phyloP scores from a whole-genome alignment of 2,797 vertebrate species.

The Botia almorhae region DNA sequence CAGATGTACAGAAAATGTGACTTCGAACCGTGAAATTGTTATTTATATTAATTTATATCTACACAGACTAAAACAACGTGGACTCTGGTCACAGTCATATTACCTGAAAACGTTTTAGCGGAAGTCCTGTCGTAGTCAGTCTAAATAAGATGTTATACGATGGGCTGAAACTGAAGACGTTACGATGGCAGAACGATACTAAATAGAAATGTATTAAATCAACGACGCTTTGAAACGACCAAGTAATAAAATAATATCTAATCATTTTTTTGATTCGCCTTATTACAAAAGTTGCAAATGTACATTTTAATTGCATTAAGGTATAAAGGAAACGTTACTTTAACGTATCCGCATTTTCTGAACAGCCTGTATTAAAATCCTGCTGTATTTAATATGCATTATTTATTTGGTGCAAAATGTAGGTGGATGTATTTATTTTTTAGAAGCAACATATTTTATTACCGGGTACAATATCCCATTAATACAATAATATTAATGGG shows the following conservation, averaged over 20 bases:
- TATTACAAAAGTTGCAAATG: background rate
- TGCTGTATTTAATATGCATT: background rate
- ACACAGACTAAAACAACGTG: slow-evolving; percentile 46
- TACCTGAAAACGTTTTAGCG: slow-evolving; percentile 37
- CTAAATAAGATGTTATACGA: slow-evolving; percentile 26
- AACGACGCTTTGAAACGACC: slow-evolving; percentile 12
- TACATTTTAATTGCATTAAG: background rate
- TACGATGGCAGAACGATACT: slow-evolving; percentile 37
- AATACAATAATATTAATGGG: too few relatives aligned
- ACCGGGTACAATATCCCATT: too few relatives aligned
- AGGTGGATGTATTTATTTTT: background rate
- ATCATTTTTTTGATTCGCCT: slow-evolving; percentile 16
- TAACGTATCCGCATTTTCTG: background rate
- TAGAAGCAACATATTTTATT: background rate
- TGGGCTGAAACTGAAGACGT: slow-evolving; percentile 32
- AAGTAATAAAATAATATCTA: slow-evolving; percentile 49
- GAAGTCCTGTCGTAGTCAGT: slow-evolving; percentile 10
- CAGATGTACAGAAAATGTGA: slow-evolving; percentile 80
- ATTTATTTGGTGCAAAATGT: background rate
- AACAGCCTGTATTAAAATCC: background rate
- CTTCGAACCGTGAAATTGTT: slow-evolving; percentile 73
- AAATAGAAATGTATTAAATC: background rate
- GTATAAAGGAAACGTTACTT: background rate
- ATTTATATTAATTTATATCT: slow-evolving; percentile 84
- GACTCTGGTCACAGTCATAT: slow-evolving; percentile 52